Base-by-base conservation (phyloP, 2,888 invertebrate genomes). In the Pachymerium ferrugineum region DNA sequence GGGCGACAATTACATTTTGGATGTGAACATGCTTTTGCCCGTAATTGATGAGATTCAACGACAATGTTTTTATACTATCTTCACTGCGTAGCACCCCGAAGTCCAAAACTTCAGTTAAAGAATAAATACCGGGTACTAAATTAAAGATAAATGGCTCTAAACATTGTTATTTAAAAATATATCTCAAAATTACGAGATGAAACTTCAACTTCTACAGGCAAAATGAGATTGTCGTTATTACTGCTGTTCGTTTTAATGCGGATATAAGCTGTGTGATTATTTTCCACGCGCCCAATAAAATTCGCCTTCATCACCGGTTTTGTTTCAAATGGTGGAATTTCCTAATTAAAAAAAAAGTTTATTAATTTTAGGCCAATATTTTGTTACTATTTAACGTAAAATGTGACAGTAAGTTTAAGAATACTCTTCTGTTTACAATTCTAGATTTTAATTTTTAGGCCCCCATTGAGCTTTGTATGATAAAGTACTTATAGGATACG, bases 291-390 rank as follows among this genome's bases (percentile, higher is more conserved):
- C 62, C 90, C 92, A 80, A 90, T 86, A 83, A 93, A 92, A 79
- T 88, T 88, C 77, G 96, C 90, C 78, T 90, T 88, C 84, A 96
- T 94, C 75, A 98, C 89, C 76, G 93, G 89, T 83, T 93, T 93
- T 67, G 91, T 88, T 81, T 91, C 88, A 83, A 90, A 92, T 74
- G 97, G 94, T 79, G 93, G 92, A 81, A 98, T 91, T 82, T 91
- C 84, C 85, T 85, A 78, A 12, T 80, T 74, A 75, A 31, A 62
- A 69, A 70, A 19, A 31, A 73, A 73, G 70, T 22, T 30, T 28
- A 10, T 22, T 19, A 47, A 47, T 47, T 47, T 47, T 47, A 16
- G n/a, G n/a, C n/a, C n/a, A n/a, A n/a, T n/a, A n/a, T n/a, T n/a
- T n/a, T n/a, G n/a, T n/a, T n/a, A n/a, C n/a, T n/a, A n/a, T n/a